These are phyloP conservation scores for Montipora capricornis DNA, from an alignment of 64 coral and sea anemone genomes.

Conservation along the genomic window DNA sequence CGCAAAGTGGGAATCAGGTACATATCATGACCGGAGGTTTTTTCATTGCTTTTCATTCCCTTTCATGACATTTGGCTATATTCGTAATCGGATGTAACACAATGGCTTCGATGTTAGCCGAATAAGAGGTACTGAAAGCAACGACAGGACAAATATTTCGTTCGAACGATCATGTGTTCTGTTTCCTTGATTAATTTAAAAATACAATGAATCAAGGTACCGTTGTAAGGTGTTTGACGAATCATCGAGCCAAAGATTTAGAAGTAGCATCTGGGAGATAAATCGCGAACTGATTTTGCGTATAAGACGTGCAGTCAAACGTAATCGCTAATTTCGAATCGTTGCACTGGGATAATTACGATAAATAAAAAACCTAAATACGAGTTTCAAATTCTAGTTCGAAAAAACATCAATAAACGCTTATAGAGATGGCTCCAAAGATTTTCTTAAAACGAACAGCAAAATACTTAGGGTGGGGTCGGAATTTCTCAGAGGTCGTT, in stretches of 20 bases:
- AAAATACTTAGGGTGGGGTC: slow-evolving; percentile 29
- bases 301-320: background rate
- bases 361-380: background rate
- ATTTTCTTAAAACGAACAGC: background rate
- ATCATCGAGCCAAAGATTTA: background rate
- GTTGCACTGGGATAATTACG: background rate
- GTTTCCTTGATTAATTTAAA: background rate
- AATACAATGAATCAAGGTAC: slow-evolving; percentile 13
- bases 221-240: background rate
- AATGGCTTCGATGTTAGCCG: slow-evolving; percentile 16
- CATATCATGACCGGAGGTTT: background rate
- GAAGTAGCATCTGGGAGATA: background rate
- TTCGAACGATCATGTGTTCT: background rate
- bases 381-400: background rate
- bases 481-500: background rate
- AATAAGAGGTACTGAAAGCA: slow-evolving; percentile 23
- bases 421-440: too few relatives aligned
- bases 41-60: slow-evolving; percentile 33
- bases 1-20: background rate
- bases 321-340: background rate
- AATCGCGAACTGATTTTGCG: background rate
- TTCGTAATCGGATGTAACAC: slow-evolving; percentile 72
- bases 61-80: slow-evolving; percentile 45
- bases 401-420: background rate
- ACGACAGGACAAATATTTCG: background rate